Percentiles rank a stretch among this genome's conserved stretches.
Evolutionary conservation across 2,888 invertebrate genomes (phyloP).

Genomic region (Linnaemya tessellans): DNA sequence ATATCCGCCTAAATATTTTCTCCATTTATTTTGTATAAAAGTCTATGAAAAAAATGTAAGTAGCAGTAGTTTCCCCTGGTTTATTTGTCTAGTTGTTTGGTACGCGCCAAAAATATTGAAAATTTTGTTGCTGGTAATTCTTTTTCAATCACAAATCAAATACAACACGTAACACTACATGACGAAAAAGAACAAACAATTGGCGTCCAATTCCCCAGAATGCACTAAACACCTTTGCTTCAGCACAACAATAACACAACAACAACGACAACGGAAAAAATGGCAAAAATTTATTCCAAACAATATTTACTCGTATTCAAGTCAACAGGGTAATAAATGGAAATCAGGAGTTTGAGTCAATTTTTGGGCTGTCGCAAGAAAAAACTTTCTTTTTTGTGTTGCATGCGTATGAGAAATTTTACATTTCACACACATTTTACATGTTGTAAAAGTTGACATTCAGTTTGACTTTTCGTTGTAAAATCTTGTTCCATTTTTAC

Average conservation of each 20-base stretch:
- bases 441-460: slow-evolving; percentile 61
- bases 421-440: slow-evolving; percentile 45
- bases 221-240: slow-evolving; percentile 71
- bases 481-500: neutral
- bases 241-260: slow-evolving; percentile 7
- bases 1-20: slow-evolving; percentile 66
- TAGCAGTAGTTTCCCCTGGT: slow-evolving; percentile 28
- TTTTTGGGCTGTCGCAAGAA: neutral
- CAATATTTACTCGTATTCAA: slow-evolving; percentile 32
- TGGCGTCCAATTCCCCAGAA: slow-evolving; percentile 56
- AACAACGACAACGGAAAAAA: neutral
- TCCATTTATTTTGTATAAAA: neutral
- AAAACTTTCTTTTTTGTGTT: neutral
- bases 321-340: slow-evolving; percentile 56
- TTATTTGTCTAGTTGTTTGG: slow-evolving; percentile 46
- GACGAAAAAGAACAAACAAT: slow-evolving; percentile 26
- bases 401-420: slow-evolving; percentile 38
- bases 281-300: slow-evolving; percentile 15
- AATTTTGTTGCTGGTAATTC: slow-evolving; percentile 56
- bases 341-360: neutral
- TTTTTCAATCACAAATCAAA: slow-evolving; percentile 72
- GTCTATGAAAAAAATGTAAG: slow-evolving; percentile 9
- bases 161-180: slow-evolving; percentile 57
- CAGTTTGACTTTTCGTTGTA: slow-evolving; percentile 61
- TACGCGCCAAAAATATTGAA: slow-evolving; percentile 59